Conservation (phyloP, 2,888 invertebrate genomes). For the Apodemia zela region DNA sequence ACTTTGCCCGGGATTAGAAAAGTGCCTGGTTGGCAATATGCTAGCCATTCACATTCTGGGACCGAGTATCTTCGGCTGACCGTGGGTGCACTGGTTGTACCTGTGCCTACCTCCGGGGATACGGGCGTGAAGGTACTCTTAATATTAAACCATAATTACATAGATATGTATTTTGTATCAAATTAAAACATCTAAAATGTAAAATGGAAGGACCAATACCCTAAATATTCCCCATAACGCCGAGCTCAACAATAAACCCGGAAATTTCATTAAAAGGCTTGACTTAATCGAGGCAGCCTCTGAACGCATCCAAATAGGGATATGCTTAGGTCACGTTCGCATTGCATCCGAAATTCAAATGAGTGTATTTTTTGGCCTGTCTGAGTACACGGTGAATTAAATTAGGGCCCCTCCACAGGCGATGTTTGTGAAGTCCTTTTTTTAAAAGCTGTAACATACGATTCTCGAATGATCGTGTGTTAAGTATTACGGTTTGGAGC, state of each 20-base stretch:
- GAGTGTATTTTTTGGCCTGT: constrained; percentile 70
- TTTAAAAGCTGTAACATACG: constrained; percentile 26
- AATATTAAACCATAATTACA: neutral
- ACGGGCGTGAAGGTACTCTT: too few relatives aligned
- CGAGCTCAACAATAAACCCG: constrained; percentile 23
- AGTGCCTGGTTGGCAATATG: too few relatives aligned
- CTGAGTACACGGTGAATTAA: constrained; percentile 66
- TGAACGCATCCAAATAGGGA: constrained; percentile 61
- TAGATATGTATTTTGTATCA: neutral
- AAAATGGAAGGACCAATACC: neutral
- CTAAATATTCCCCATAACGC: constrained; percentile 13
- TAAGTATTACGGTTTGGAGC: constrained; percentile 1
- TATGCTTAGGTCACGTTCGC: constrained; percentile 62
- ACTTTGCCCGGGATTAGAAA: too few relatives aligned
- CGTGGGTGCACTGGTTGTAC: too few relatives aligned
- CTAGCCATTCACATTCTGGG: too few relatives aligned
- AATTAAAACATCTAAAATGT: constrained; percentile 6
- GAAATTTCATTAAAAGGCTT: constrained; percentile 29
- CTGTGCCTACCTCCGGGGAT: too few relatives aligned
- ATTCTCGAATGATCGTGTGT: constrained; percentile 4
- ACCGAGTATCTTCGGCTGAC: too few relatives aligned
- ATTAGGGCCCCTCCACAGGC: constrained; percentile 46
- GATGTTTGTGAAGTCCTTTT: constrained; percentile 28
- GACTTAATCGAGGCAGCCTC: constrained; percentile 33
- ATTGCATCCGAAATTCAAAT: constrained; percentile 73